Evolutionary conservation across 2,797 vertebrate species (phyloP).

Genomic region (Falco rusticolus): DNA sequence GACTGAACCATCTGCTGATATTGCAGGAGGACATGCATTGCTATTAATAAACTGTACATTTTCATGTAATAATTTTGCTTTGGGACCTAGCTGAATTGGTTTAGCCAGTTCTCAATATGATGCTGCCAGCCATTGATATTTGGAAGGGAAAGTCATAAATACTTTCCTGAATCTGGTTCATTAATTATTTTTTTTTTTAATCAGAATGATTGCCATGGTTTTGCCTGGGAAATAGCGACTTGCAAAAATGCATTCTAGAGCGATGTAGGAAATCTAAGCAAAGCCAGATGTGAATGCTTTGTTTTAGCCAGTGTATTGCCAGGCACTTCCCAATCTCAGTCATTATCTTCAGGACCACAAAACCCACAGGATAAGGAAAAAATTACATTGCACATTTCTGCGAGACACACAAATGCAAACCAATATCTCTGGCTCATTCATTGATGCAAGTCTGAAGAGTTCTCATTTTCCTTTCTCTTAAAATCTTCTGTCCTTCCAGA

Average conservation of each 20-base stretch:
- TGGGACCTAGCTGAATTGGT: background rate
- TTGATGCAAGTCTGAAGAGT: background rate
- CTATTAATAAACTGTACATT: background rate
- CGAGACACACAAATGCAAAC: background rate
- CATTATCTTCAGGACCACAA: slow-evolving; percentile 14
- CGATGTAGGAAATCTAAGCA: background rate
- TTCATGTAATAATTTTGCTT: background rate
- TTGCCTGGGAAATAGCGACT: background rate
- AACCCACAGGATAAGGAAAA: slow-evolving; percentile 24
- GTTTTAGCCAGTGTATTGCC: slow-evolving; percentile 5
- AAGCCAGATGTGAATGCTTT: slow-evolving; percentile 16
- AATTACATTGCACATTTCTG: background rate
- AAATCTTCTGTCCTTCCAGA: background rate
- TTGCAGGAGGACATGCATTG: background rate
- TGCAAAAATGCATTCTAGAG: background rate
- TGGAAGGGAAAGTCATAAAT: background rate
- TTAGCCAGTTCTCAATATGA: background rate
- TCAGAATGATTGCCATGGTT: background rate
- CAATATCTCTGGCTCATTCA: background rate
- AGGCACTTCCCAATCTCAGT: background rate
- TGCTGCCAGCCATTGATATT: background rate
- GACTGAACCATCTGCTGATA: background rate
- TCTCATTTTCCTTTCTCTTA: background rate
- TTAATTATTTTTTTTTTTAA: background rate
- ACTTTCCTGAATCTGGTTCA: background rate